Evolutionary conservation across 2,888 invertebrate species (phyloP).

Genomic region (Limnephilus auricula): DNA sequence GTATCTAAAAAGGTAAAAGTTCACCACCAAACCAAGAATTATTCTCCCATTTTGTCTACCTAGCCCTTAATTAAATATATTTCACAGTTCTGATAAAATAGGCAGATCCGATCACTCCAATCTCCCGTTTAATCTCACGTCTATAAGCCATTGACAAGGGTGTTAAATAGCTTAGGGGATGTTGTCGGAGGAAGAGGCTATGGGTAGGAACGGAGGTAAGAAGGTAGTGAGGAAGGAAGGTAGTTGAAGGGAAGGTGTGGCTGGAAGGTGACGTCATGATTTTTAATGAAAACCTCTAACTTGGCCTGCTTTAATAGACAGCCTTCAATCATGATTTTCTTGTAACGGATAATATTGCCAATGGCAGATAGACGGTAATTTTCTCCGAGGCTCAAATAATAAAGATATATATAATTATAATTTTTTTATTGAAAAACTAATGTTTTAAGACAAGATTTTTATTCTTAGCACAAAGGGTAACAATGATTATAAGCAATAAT

Average conservation of each 20-base stretch:
- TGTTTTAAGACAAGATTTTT: too few species aligned
- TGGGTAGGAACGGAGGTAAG: background rate
- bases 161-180: background rate
- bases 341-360: background rate
- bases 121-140: background rate
- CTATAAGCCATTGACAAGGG: conserved; percentile 5
- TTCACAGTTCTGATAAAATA: background rate
- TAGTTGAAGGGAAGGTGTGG: background rate
- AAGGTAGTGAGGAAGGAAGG: background rate
- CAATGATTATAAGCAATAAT: too few species aligned
- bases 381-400: too few species aligned
- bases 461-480: too few species aligned
- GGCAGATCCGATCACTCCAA: background rate
- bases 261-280: background rate
- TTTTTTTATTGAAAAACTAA: too few species aligned
- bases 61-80: too few species aligned
- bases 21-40: background rate
- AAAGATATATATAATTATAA: too few species aligned
- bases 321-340: conserved; percentile 8
- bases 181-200: background rate
- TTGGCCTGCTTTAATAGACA: background rate
- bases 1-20: too few species aligned
- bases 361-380: too few species aligned
- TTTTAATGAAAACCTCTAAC: conserved; percentile 27
- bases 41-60: background rate